Base-by-base conservation (phyloP, 2,797 vertebrate species). In the Ceyx erithaca region DNA sequence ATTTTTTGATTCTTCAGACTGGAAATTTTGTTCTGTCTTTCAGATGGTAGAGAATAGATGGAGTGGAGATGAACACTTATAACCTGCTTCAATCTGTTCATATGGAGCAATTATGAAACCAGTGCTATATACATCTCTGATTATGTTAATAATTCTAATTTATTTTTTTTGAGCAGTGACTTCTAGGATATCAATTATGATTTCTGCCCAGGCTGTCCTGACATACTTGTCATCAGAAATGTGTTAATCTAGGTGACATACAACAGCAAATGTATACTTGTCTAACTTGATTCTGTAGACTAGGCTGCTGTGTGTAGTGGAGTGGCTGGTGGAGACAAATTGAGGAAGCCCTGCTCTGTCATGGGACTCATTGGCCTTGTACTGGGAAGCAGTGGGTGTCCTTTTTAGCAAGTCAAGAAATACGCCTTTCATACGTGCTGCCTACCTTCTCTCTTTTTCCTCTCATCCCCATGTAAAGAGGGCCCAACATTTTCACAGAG, bases 1-100 rank as follows among this genome's bases (percentile, higher is more conserved):
- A 9, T 78, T 90, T 81, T 81, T 77, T 90, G 48, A 37, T 92
- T 62, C n/a, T 54, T 88, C 48, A 73, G 45, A 13, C 10, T 91
- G 68, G 8, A 80, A 80, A 75, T 67, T 61, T 68, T 35, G 41
- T 81, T 84, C 6, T 14, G 14, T 73, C 37, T 68, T 90, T 89
- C 31, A 72, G 41, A 54, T 73, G 20, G 19, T 19, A 33, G 55
- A 51, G 71, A 66, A 31, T 54, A 61, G 69, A 52, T 80, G 33
- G 61, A 81, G 43, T 28, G 7, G 78, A 76, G 63, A 23, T 7
- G 43, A 54, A 28, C 20, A 25, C 16, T 48, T 46, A 17, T 5
- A 19, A 4, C 46, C 25, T 52, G 21, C 55, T 71, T 81, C 48
- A 31, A 28, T 55, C 20, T 48, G 45, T 57, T 57, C 35, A 3